Evolutionary conservation across 2,797 vertebrate genomes (phyloP).

Genomic region (Jordanella pulchra): DNA sequence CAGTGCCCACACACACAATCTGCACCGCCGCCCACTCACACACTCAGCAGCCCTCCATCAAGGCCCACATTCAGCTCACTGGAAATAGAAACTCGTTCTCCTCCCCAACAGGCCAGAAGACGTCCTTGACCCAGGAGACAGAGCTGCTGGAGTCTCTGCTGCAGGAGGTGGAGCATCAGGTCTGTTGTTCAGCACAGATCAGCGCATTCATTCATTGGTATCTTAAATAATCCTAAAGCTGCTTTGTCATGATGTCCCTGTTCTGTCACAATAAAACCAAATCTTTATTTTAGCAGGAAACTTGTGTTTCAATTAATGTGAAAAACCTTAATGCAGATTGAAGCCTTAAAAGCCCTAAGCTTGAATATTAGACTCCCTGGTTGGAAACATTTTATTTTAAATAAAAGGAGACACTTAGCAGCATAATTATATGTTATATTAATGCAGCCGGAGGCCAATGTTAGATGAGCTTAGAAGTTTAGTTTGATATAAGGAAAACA

Average conservation of each 20-base stretch:
- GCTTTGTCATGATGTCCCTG: not conserved
- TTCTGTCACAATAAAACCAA: not conserved
- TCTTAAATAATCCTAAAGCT: not conserved
- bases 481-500: too few species aligned
- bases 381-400: not conserved
- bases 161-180: constrained; percentile 99
- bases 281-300: not conserved
- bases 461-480: too few species aligned
- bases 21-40: constrained; percentile 30
- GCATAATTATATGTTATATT: not conserved
- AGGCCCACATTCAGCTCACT: constrained; percentile 39
- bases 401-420: too few species aligned
- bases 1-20: constrained; percentile 29
- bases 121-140: constrained; percentile 97
- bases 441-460: too few species aligned
- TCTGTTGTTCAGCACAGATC: constrained; percentile 61
- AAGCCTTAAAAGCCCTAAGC: not conserved
- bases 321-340: too few species aligned
- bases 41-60: constrained; percentile 45
- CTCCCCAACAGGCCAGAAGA: constrained; percentile 91
- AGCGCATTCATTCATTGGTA: constrained; percentile 1
- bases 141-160: constrained; percentile 96
- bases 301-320: too few species aligned
- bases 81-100: constrained; percentile 60
- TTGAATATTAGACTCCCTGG: not conserved